Conservation (phyloP, 2,113 vertebrate genomes). For the Girardinichthys multiradiatus region DNA sequence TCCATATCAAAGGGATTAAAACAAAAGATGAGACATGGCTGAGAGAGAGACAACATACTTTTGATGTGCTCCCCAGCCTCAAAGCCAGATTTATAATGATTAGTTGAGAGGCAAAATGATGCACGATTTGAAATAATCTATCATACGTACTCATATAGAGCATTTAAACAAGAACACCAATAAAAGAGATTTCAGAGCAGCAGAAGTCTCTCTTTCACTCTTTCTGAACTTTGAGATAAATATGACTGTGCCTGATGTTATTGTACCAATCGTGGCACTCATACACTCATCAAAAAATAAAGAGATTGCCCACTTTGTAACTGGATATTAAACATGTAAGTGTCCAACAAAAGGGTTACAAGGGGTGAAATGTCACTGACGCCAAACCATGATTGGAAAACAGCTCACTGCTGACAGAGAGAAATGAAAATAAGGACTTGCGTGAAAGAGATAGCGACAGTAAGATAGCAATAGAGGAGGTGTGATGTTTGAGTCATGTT, state of each 20-base stretch:
- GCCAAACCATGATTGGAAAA: slow-evolving; percentile 33
- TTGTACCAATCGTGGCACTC: neutral
- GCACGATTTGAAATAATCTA: neutral
- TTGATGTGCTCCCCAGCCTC: slow-evolving; percentile 8
- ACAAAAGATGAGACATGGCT: neutral
- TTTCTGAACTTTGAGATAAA: neutral
- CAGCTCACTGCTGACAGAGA: slow-evolving; percentile 20
- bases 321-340: neutral
- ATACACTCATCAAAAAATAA: neutral
- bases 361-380: slow-evolving; percentile 41
- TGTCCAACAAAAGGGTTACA: slow-evolving; percentile 4
- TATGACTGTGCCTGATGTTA: neutral
- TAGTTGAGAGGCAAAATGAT: neutral
- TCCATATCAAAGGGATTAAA: slow-evolving; percentile 26
- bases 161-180: neutral
- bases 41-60: slow-evolving; percentile 3
- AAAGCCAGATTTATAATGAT: neutral
- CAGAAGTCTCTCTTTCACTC: neutral
- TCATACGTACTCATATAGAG: neutral
- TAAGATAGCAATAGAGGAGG: slow-evolving; percentile 67
- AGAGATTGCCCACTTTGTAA: neutral
- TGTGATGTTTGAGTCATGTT: slow-evolving; percentile 77
- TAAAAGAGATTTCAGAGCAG: neutral
- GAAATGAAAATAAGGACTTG: slow-evolving; percentile 49
- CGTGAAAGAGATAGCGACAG: slow-evolving; percentile 50